Conservation (phyloP, 1,140 invertebrate species). For the Triops cancriformis region DNA sequence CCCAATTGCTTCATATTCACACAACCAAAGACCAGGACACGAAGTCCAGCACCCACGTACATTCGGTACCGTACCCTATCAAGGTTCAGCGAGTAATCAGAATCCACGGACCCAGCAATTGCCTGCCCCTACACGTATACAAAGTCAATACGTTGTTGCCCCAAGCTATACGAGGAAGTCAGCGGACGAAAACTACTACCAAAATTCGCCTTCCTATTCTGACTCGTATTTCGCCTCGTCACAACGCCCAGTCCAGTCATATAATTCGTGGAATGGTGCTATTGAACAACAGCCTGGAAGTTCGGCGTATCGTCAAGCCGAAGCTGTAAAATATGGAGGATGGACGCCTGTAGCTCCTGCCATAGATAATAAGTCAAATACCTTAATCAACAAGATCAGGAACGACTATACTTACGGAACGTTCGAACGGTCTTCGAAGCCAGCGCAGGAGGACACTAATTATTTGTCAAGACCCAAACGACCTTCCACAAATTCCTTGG, state of each 20-base stretch:
- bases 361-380: background rate
- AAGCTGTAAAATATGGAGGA: too few relatives aligned
- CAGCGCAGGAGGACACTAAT: background rate
- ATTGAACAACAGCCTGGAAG: too few relatives aligned
- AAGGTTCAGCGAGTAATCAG: background rate
- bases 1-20: background rate
- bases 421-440: background rate
- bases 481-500: background rate
- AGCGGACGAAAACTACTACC: background rate
- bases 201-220: background rate
- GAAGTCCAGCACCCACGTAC: background rate
- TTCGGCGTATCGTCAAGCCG: too few relatives aligned
- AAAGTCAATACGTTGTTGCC: background rate
- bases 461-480: background rate
- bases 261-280: too few relatives aligned
- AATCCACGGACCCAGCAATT: background rate
- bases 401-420: background rate
- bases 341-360: too few relatives aligned
- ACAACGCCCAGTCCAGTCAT: too few relatives aligned
- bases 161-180: background rate
- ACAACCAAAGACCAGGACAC: background rate
- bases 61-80: background rate
- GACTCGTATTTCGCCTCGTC: too few relatives aligned
- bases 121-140: background rate
- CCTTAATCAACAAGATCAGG: background rate